Percentiles rank a stretch among this genome's conserved stretches.
These are phyloP conservation scores for Mesembrinibis cayennensis DNA, from an alignment of 2,113 vertebrate genomes.

Conservation along the genomic window DNA sequence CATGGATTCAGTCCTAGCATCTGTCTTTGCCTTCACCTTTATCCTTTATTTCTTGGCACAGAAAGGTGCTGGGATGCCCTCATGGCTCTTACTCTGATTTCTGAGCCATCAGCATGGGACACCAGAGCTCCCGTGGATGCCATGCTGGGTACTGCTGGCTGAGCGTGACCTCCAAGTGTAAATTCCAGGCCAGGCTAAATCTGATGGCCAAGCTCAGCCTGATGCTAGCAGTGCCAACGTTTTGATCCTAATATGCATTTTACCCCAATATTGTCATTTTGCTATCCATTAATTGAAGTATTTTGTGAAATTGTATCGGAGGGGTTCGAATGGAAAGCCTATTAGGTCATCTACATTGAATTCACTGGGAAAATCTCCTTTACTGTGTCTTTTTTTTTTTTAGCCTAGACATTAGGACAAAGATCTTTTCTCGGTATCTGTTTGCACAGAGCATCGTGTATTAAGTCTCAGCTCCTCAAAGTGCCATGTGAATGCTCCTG, in stretches of 20 bases:
- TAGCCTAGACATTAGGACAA: neutral
- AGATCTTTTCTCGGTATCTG: neutral
- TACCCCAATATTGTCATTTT: neutral
- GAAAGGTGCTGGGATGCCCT: neutral
- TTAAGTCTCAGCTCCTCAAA: neutral
- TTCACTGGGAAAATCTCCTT: neutral
- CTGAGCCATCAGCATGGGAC: neutral
- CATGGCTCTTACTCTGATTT: neutral
- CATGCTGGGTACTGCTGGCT: neutral
- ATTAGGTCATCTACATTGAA: rapidly evolving
- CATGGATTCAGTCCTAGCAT: neutral
- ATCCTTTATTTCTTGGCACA: neutral
- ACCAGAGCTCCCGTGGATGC: neutral
- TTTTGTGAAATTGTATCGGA: neutral
- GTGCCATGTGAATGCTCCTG: neutral
- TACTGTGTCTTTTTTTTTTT: neutral
- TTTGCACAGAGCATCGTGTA: neutral
- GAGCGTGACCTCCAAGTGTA: neutral
- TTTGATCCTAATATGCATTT: neutral
- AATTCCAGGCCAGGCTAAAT: neutral
- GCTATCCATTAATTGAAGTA: neutral
- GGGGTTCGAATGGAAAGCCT: neutral
- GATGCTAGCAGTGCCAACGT: neutral
- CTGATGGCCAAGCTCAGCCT: neutral
- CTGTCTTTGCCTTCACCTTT: neutral